Evolutionary conservation across 2,113 vertebrate genomes (phyloP).

Genomic region (Pitta sordida): DNA sequence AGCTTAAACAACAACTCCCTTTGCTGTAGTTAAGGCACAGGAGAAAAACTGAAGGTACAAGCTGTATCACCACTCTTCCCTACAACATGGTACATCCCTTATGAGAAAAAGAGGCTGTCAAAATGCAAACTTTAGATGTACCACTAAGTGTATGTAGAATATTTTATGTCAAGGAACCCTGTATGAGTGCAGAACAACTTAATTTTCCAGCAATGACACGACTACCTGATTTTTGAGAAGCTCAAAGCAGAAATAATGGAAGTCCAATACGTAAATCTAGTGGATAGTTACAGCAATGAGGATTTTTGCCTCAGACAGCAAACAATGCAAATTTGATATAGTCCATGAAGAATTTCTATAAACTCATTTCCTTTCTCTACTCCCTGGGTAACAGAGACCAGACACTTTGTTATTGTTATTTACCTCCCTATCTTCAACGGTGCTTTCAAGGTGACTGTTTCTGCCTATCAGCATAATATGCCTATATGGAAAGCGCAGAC

Average conservation of each 20-base stretch:
- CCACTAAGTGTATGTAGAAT: not conserved
- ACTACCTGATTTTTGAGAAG: not conserved
- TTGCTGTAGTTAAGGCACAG: not conserved
- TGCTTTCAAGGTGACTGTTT: not conserved
- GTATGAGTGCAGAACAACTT: not conserved
- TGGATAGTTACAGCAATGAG: not conserved
- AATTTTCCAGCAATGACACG: not conserved
- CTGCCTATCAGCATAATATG: not conserved
- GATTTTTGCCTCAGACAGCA: not conserved
- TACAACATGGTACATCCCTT: not conserved
- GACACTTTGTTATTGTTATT: not conserved
- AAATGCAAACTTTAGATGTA: not conserved
- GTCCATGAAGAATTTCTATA: not conserved
- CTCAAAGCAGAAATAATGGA: not conserved
- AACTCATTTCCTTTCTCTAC: not conserved
- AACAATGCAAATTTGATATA: not conserved
- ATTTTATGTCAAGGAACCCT: not conserved
- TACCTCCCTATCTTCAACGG: not conserved
- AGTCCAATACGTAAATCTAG: not conserved
- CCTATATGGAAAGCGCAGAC: not conserved
- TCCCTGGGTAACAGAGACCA: not conserved
- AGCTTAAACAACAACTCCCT: not conserved
- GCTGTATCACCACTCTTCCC: not conserved
- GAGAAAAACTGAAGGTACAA: not conserved
- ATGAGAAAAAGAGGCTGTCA: not conserved